Evolutionary conservation across 2,113 vertebrate genomes (phyloP).

Genomic region (Gyps fulvus): DNA sequence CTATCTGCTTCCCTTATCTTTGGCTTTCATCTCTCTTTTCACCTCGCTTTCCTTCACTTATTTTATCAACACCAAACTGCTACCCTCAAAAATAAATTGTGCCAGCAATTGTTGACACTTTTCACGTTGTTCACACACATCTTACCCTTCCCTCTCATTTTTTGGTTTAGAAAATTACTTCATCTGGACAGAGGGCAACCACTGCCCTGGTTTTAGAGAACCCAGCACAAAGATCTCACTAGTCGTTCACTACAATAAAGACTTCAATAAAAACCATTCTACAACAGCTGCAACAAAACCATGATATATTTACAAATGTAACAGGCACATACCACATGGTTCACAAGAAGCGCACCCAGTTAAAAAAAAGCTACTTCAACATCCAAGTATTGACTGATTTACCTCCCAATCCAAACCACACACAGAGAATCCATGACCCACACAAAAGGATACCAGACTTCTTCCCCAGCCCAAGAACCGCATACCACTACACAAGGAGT

Average conservation of each 20-base stretch:
- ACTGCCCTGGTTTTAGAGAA: not conserved
- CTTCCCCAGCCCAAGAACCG: not conserved
- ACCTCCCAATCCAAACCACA: not conserved
- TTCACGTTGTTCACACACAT: fast-evolving
- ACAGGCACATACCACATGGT: not conserved
- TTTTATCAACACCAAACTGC: not conserved
- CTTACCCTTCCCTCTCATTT: not conserved
- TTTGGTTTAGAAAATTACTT: not conserved
- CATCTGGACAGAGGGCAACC: not conserved
- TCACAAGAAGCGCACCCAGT: too few relatives aligned
- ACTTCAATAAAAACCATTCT: not conserved
- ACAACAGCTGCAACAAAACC: not conserved
- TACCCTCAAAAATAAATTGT: not conserved
- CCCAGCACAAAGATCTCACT: not conserved
- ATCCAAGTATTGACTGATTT: not conserved
- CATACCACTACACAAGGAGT: not conserved
- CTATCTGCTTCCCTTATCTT: not conserved
- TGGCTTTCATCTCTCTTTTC: not conserved
- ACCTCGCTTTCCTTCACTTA: not conserved
- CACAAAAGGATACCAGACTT: not conserved
- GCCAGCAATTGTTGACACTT: not conserved
- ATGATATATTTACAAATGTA: not conserved
- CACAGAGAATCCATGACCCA: fast-evolving
- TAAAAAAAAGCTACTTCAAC: not conserved
- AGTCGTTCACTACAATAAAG: not conserved